phyloP scores from a whole-genome alignment of 1,140 invertebrate genomes.

The Aleiodes sp. region DNA sequence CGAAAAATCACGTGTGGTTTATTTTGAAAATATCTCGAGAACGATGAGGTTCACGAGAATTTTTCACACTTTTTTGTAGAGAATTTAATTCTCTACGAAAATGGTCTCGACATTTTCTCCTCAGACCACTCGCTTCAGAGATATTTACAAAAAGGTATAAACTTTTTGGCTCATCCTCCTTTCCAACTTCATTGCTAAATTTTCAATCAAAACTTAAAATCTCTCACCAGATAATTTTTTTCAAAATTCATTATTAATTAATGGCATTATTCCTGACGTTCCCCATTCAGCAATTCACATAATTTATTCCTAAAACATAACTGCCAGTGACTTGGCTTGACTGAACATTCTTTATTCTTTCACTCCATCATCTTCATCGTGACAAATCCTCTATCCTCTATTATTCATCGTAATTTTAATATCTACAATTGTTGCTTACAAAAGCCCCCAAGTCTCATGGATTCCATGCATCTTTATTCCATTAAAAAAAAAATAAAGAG shows the following conservation, averaged over 20 bases:
- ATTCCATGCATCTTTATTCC: not conserved
- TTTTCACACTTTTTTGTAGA: no score
- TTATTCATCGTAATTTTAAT: not conserved
- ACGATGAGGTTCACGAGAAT: no score
- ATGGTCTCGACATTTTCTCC: not conserved
- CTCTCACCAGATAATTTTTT: not conserved
- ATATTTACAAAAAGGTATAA: not conserved
- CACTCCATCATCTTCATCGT: not conserved
- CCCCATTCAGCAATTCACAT: not conserved
- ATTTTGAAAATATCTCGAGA: no score
- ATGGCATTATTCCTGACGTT: not conserved
- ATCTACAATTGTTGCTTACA: constrained; percentile 1
- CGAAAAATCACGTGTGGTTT: no score
- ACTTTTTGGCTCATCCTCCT: not conserved
- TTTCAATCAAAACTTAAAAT: not conserved
- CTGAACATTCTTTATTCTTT: not conserved
- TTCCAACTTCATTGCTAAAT: no score
- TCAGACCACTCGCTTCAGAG: not conserved
- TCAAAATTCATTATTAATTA: not conserved
- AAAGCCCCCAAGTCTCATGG: not conserved
- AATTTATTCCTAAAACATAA: constrained; percentile 7
- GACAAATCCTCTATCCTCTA: no score
- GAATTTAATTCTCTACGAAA: not conserved
- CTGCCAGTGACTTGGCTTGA: not conserved
- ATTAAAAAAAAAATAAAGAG: no score